Conservation (phyloP, 1,140 invertebrate genomes). For the Listronotus oregonensis region DNA sequence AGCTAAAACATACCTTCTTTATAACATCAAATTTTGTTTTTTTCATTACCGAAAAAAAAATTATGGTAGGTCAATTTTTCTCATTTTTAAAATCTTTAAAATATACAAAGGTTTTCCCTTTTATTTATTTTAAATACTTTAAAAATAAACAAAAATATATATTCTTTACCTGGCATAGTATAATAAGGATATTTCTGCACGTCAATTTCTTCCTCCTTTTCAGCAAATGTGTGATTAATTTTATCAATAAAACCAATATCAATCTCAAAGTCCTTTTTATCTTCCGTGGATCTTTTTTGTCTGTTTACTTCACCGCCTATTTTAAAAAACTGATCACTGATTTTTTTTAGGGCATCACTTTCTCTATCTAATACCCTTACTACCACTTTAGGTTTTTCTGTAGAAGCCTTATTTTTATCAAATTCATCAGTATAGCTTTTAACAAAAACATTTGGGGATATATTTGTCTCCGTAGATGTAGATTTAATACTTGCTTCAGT, state of each 20-base stretch:
- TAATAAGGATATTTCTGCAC: slow-evolving; percentile 49
- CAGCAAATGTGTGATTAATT: slow-evolving; percentile 30
- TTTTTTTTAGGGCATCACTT: slow-evolving; percentile 1
- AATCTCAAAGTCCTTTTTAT: slow-evolving; percentile 15
- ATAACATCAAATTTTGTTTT: too few species aligned
- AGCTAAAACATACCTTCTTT: too few species aligned
- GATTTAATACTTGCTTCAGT: slow-evolving; percentile 21
- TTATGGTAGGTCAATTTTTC: too few species aligned
- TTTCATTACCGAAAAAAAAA: too few species aligned
- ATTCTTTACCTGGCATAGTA: slow-evolving; percentile 15
- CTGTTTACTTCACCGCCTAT: neutral
- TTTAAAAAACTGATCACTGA: neutral
- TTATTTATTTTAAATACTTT: too few species aligned
- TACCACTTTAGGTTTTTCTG: slow-evolving; percentile 10
- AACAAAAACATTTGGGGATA: too few species aligned
- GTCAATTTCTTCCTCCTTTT: neutral
- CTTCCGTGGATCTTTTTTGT: slow-evolving; percentile 10
- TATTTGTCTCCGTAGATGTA: too few species aligned
- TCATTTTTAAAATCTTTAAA: too few species aligned
- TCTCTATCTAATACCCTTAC: neutral
- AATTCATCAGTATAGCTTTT: too few species aligned
- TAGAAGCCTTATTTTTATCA: neutral
- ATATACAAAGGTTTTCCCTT: too few species aligned
- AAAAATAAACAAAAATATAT: too few species aligned
- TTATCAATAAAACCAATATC: slow-evolving; percentile 31